Percentiles rank a stretch among this genome's conserved stretches.
These are phyloP conservation scores for Orgyia antiqua DNA, from an alignment of 2,888 invertebrate species.

Conservation along the genomic window DNA sequence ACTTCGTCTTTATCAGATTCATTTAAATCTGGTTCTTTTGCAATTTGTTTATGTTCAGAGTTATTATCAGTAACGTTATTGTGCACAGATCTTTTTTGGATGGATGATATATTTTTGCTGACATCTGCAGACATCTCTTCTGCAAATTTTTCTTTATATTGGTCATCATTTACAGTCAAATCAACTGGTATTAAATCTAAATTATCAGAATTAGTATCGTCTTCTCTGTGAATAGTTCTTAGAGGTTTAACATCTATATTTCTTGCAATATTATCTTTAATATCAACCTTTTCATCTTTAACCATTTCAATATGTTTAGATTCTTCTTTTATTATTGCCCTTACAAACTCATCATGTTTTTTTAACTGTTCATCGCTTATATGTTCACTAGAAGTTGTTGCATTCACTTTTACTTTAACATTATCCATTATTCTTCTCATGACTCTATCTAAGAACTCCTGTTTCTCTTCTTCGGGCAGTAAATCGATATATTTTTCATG, in stretches of 20 bases:
- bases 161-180: too few species aligned
- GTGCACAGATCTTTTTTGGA: slow-evolving; percentile 3
- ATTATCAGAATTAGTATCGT: slow-evolving; percentile 3
- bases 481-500: slow-evolving; percentile 54
- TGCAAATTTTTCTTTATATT: background rate
- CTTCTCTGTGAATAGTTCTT: slow-evolving; percentile 2
- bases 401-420: slow-evolving; percentile 29
- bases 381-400: slow-evolving; percentile 28
- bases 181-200: slow-evolving; percentile 1
- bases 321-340: slow-evolving; percentile 47
- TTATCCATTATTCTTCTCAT: slow-evolving; percentile 51
- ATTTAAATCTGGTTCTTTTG: too few species aligned
- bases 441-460: slow-evolving; percentile 47
- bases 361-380: slow-evolving; percentile 40
- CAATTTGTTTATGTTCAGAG: too few species aligned
- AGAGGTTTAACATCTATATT: slow-evolving; percentile 15
- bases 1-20: too few species aligned
- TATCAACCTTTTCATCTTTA: slow-evolving; percentile 7
- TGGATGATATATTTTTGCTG: background rate
- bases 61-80: background rate
- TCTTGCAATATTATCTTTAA: slow-evolving; percentile 6
- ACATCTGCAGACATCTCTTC: slow-evolving; percentile 5
- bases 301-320: slow-evolving; percentile 27
- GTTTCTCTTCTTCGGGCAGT: slow-evolving; percentile 51
- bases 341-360: slow-evolving; percentile 41